Evolutionary conservation across 1,140 invertebrate species (phyloP).

Genomic region (Drosophila eugracilis): DNA sequence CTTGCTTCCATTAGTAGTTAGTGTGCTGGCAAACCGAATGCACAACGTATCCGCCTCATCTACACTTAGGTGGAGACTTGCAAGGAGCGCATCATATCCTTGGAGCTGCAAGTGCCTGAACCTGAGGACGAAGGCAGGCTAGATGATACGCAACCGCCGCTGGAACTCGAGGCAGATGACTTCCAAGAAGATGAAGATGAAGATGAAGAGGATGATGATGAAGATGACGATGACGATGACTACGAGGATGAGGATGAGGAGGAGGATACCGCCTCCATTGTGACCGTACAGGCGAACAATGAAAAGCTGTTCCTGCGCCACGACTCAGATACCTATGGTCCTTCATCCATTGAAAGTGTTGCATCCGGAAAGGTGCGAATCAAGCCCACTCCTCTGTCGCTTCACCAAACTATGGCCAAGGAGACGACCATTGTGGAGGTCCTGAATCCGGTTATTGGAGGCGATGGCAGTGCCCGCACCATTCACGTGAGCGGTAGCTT

Average conservation of each 20-base stretch:
- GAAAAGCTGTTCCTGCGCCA: slow-evolving; percentile 79
- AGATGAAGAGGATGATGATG: slow-evolving; percentile 44
- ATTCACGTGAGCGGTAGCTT: slow-evolving; percentile 72
- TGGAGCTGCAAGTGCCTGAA: slow-evolving; percentile 88
- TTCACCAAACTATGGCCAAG: slow-evolving; percentile 80
- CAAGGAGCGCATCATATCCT: slow-evolving; percentile 94
- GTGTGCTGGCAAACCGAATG: slow-evolving; percentile 60
- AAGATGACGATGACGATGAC: slow-evolving; percentile 44
- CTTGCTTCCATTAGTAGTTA: slow-evolving; percentile 64
- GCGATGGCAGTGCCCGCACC: slow-evolving; percentile 75
- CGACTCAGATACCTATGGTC: slow-evolving; percentile 71
- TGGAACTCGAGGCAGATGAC: slow-evolving; percentile 55
- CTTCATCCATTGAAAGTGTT: slow-evolving; percentile 78
- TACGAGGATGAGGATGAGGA: slow-evolving; percentile 71
- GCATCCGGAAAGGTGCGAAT: slow-evolving; percentile 75
- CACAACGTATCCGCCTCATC: slow-evolving; percentile 72
- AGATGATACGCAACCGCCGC: slow-evolving; percentile 70
- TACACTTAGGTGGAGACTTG: slow-evolving; percentile 92
- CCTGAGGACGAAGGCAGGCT: slow-evolving; percentile 57
- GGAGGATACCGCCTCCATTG: slow-evolving; percentile 82
- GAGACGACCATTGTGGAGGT: slow-evolving; percentile 84
- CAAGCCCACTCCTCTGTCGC: slow-evolving; percentile 66
- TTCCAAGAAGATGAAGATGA: slow-evolving; percentile 44
- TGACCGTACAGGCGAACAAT: slow-evolving; percentile 78
- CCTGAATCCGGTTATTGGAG: slow-evolving; percentile 80